These are phyloP conservation scores for Melolontha melolontha DNA, from an alignment of 2,888 invertebrate species.

Conservation along the genomic window DNA sequence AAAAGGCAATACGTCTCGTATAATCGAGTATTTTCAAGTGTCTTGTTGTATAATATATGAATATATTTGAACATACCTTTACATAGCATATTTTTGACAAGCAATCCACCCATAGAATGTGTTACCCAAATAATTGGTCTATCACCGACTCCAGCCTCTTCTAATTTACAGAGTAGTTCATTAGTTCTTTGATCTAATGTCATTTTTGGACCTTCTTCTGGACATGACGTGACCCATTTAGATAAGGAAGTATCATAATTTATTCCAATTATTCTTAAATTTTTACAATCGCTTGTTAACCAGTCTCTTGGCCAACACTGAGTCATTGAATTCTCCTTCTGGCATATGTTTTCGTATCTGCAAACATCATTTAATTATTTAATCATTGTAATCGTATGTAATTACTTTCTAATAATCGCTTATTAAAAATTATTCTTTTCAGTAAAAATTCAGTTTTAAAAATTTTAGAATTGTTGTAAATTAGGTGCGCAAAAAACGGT, in stretches of 20 bases:
- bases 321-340: slow-evolving; percentile 63
- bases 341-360: slow-evolving; percentile 36
- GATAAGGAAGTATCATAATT: slow-evolving; percentile 90
- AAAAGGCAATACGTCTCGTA: no score
- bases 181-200: slow-evolving; percentile 76
- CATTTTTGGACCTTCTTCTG: slow-evolving; percentile 68
- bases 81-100: slow-evolving; percentile 87
- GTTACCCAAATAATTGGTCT: slow-evolving; percentile 91
- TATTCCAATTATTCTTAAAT: slow-evolving; percentile 83
- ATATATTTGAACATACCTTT: slow-evolving; percentile 67
- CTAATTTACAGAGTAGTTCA: slow-evolving; percentile 76
- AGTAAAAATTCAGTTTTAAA: no score
- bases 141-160: slow-evolving; percentile 82
- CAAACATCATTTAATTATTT: not conserved
- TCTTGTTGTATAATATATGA: not conserved
- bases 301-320: slow-evolving; percentile 96
- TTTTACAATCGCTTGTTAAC: slow-evolving; percentile 83
- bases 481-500: no score
- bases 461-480: no score
- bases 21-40: no score
- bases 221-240: slow-evolving; percentile 83
- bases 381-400: not conserved
- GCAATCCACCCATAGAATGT: slow-evolving; percentile 96
- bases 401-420: no score
- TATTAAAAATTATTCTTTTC: no score